Evolutionary conservation across 2,797 vertebrate genomes (phyloP), one percentile per base, ranked within the genome.

Genomic region (Micromesistius poutassou): DNA sequence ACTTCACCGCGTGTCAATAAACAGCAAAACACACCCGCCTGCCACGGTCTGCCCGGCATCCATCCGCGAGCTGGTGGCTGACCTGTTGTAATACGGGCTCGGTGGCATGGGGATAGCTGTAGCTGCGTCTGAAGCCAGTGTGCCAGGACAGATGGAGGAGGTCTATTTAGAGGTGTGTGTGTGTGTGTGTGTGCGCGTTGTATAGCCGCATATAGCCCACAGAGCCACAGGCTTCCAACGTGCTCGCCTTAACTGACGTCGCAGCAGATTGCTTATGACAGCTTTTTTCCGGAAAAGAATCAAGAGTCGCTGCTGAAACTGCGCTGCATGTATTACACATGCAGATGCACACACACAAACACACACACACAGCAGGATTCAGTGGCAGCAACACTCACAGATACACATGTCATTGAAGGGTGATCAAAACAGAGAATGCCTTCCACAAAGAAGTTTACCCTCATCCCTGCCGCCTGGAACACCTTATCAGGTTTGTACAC

Each of bases 231-330:
- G 83, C 84, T 86, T 89, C 91, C 91, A 90, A 91, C 90, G 90
- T 91, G 90, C 74, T 83, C 83, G 85, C 86, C 88, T 87, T 87
- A 91, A 93, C 86, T 91, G 92, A 92, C 90, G 86, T 84, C 77
- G 84, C 80, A 91, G 91, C 90, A 93, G 91, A 93, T 93, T 93
- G 90, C 89, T 91, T 91, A 90, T 93, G 92, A 92, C 92, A 93
- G 89, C 87, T 90, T 86, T 83, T 86, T 83, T 86, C 86, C 82
- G 86, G 89, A 88, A 89, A 76, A 87, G 91, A 88, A 86, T 88
- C 83, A 83, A 82, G 89, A 62, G 55, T 62, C 55, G 6, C 22
- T 62, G 55, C 22, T 86, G 89, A 87, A 89, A 84, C 88, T 89
- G 91, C 87, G 91, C 86, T 88, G 83, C 85, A 87, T 89, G 86